Base-by-base conservation (phyloP, 2,797 vertebrate genomes). In the Peromyscus nudipes region DNA sequence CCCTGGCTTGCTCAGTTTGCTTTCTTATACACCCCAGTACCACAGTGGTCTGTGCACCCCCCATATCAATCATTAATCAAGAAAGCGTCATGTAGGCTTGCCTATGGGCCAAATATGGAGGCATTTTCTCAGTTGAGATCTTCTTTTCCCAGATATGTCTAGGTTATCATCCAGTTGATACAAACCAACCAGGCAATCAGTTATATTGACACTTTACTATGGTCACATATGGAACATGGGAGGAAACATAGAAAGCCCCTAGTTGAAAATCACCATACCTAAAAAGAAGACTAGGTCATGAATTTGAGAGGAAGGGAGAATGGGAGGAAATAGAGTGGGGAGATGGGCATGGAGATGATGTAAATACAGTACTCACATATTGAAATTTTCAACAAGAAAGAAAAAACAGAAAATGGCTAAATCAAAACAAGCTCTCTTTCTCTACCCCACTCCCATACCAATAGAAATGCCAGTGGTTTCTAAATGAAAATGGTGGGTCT, bases 401-500 rank as follows among this genome's bases (percentile, higher is more conserved):
- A 34, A 21, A 49, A 84, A 46, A 67, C 11, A 25, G 64, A 52
- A 67, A 69, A 85, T n/a, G 46, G 19, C 64, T 49, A 34, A 7
- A 25, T 52, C 43, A 49, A 67, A 67, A 64, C 64, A n/a, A 67
- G 43, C 29, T 79, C 69, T 83, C 40, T 62, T 79, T 80, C 31
- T 29, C 27, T 17, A 64, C 55, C 4, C 2, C 10, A 55, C 7
- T 5, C 65, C 17, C 4, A 31, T 31, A 88, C 60, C 43, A 95
- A 83, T 81, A 67, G 34, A 86, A 92, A 95, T 93, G 29, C 19
- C 83, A 83, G 17, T 67, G 76, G 37, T 71, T 67, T 94, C 46
- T 27, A 37, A 37, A 46, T 43, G 31, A 81, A 91, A 85, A 77
- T 10, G 0, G 7, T n/a, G 71, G 16, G 16, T 69, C 69, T 95